These are phyloP conservation scores for Rhamphomyia laevipes DNA, from an alignment of 2,888 invertebrate species.

Conservation along the genomic window DNA sequence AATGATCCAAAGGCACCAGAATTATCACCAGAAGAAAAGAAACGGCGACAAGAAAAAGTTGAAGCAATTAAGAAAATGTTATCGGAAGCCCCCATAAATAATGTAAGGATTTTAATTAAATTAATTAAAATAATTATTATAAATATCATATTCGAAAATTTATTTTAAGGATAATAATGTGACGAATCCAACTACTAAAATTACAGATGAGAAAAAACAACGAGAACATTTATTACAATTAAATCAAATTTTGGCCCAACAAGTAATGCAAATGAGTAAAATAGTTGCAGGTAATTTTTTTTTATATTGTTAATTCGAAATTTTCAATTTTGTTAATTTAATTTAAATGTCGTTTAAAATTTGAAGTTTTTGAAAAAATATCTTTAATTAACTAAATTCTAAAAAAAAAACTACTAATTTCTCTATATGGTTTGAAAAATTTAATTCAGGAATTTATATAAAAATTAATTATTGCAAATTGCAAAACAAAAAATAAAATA, in stretches of 20 bases:
- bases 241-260: constrained; percentile 83
- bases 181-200: constrained; percentile 53
- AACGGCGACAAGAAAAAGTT: constrained; percentile 72
- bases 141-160: constrained; percentile 15
- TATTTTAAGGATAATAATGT: constrained; percentile 21
- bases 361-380: neutral
- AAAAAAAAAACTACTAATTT: neutral
- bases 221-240: constrained; percentile 80
- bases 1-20: constrained; percentile 54
- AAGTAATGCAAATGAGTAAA: constrained; percentile 92
- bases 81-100: constrained; percentile 48
- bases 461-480: constrained; percentile 2
- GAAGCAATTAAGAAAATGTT: constrained; percentile 87
- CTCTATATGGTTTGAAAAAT: neutral
- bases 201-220: constrained; percentile 74
- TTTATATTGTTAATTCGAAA: neutral
- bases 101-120: constrained; percentile 9
- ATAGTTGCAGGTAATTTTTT: constrained; percentile 71
- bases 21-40: constrained; percentile 72
- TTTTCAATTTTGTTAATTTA: neutral
- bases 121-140: neutral
- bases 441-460: constrained; percentile 4
- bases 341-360: neutral
- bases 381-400: neutral
- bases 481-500: no score